Evolutionary conservation across 2,113 vertebrate species (phyloP).

Genomic region (Anarhynchus alexandrinus): DNA sequence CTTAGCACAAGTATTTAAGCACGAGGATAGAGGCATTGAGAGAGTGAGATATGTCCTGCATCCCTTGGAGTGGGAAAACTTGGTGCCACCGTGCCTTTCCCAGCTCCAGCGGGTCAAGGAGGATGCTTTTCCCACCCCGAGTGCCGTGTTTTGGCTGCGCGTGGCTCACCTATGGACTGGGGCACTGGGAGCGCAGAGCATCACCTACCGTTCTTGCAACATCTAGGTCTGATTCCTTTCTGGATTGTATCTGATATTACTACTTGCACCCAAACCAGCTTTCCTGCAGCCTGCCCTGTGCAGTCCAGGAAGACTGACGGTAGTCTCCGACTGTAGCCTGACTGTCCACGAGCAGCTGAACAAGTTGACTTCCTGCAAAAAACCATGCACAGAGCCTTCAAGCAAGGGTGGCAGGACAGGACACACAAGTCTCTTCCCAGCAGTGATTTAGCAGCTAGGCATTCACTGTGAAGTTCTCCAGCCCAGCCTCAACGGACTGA

Average conservation of each 20-base stretch:
- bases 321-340: background rate
- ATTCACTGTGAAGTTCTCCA: background rate
- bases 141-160: background rate
- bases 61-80: background rate
- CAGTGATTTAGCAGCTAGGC: background rate
- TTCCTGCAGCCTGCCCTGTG: background rate
- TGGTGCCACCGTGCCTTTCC: background rate
- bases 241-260: background rate
- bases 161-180: background rate
- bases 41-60: accelerated
- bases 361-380: background rate
- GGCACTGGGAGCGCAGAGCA: background rate
- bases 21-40: background rate
- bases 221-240: no score
- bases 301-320: background rate
- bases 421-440: background rate
- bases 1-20: background rate
- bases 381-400: background rate
- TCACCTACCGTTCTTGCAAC: background rate
- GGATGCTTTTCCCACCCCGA: background rate
- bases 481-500: background rate
- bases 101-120: background rate
- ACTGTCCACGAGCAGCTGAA: background rate
- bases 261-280: background rate
- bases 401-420: background rate